phyloP scores from a whole-genome alignment of 2,797 vertebrate genomes.

The Uromys caudimaculatus region DNA sequence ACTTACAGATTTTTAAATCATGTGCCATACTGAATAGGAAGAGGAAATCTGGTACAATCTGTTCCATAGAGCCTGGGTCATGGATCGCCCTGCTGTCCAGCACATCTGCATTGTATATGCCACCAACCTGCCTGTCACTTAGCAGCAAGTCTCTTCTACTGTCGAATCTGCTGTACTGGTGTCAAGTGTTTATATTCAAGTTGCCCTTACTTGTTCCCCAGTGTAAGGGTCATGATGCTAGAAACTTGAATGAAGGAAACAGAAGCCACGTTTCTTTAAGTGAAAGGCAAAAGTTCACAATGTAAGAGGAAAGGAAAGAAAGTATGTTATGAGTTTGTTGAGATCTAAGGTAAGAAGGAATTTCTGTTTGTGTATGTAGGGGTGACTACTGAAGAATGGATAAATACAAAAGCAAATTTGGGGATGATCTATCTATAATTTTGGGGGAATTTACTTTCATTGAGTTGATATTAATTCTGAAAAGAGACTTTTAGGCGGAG shows the following conservation, averaged over 20 bases:
- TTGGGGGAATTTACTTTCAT: neutral
- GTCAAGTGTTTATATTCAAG: neutral
- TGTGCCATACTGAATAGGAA: neutral
- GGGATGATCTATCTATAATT: neutral
- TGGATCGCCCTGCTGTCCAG: neutral
- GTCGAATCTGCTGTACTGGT: too few relatives aligned
- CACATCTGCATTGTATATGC: neutral
- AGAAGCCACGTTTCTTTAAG: neutral
- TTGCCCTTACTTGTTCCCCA: neutral
- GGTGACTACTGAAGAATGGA: neutral
- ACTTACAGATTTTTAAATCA: neutral
- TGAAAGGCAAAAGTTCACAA: neutral
- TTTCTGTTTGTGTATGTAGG: neutral
- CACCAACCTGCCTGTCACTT: too few relatives aligned
- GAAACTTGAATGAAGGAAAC: neutral
- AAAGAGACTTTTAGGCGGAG: conserved; percentile 42
- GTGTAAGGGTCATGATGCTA: too few relatives aligned
- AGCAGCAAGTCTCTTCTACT: neutral
- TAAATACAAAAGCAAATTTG: neutral
- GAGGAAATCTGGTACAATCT: neutral
- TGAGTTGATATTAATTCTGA: conserved; percentile 18
- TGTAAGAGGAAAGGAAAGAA: neutral
- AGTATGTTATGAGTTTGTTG: neutral
- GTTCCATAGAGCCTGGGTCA: neutral
- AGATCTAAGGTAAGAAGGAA: neutral